A percentile compares a stretch with the other conserved stretches of the same genome.
phyloP scores from a whole-genome alignment of 1,140 invertebrate genomes.

The Ladona fulva region DNA sequence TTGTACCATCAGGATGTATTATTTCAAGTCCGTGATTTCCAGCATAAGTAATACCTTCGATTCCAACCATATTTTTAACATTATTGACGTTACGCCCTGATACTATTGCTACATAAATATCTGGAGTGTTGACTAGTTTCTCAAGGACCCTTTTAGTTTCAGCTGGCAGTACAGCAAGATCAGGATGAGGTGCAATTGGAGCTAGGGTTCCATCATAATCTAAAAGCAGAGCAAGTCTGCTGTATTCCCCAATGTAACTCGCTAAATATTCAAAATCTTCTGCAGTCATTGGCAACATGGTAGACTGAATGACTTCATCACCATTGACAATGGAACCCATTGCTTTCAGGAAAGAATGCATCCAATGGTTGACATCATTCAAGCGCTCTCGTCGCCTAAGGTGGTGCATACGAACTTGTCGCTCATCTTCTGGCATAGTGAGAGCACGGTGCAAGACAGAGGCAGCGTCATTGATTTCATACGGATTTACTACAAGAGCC shows the following conservation, averaged over 20 bases:
- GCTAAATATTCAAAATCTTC: neutral
- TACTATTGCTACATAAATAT: slow-evolving; percentile 35
- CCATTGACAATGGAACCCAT: slow-evolving; percentile 28
- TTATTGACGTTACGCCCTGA: slow-evolving; percentile 35
- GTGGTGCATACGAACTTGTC: slow-evolving; percentile 35
- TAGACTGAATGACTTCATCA: slow-evolving; percentile 25
- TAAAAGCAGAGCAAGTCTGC: slow-evolving; percentile 33
- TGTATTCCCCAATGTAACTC: neutral
- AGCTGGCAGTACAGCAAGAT: slow-evolving; percentile 32
- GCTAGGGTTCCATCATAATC: slow-evolving; percentile 40
- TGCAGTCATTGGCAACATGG: neutral
- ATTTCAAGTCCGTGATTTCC: slow-evolving; percentile 38
- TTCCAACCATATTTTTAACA: slow-evolving; percentile 33
- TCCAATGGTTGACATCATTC: slow-evolving; percentile 36
- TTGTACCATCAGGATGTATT: slow-evolving; percentile 33
- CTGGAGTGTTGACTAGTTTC: slow-evolving; percentile 30
- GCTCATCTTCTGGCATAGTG: slow-evolving; percentile 36
- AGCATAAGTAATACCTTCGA: slow-evolving; percentile 36
- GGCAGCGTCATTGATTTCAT: slow-evolving; percentile 36
- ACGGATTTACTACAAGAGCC: slow-evolving; percentile 38
- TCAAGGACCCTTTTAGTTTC: slow-evolving; percentile 34
- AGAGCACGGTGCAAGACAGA: slow-evolving; percentile 36
- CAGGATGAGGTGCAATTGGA: slow-evolving; percentile 35
- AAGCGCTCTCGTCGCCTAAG: slow-evolving; percentile 32
- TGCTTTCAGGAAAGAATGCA: slow-evolving; percentile 32